Base-by-base conservation (phyloP, 1,140 invertebrate genomes). In the Aphelinus certus region DNA sequence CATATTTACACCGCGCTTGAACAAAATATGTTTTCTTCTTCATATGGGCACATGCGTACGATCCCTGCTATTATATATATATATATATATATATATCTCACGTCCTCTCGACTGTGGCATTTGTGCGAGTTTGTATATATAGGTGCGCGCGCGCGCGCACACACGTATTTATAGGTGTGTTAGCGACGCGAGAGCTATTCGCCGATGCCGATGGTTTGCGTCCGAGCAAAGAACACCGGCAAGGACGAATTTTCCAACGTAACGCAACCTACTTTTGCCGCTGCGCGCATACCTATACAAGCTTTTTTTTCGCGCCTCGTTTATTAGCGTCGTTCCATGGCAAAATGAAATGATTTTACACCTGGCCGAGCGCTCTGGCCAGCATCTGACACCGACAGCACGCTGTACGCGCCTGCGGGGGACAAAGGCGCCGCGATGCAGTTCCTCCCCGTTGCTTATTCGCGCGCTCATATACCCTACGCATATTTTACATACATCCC, bases 211-310 rank as follows among this genome's bases (percentile, higher is more conserved):
- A n/a, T n/a, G n/a, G n/a, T n/a, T n/a, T n/a, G n/a, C n/a, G n/a
- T n/a, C n/a, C n/a, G n/a, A n/a, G n/a, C 47, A 48, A 69, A 60
- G 67, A 69, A 42, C 67, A 60, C 60, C 62, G 49, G 45, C 71
- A 73, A 73, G 71, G 71, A 73, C 71, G 71, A 73, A 74, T 74
- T 67, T 74, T 63, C 65, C 68, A 74, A 68, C 72, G 63, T 74
- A 71, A 64, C 61, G 43, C 42, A 48, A 71, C 70, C 60, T 64
- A 71, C 61, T 63, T 58, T 61, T 66, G 10, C 64, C n/a, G 48
- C 46, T 60, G 26, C 56, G 47, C 64, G 65, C 55, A 49, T 69
- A 63, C 45, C 6, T 47, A 63, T 61, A 9, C 62, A 61, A 42
- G 46, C 26, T 7, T 7, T 43, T 51, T 63, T 46, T 47, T 63